These are phyloP conservation scores for Astyanax mexicanus DNA, from an alignment of 2,797 vertebrate species.

Conservation along the genomic window DNA sequence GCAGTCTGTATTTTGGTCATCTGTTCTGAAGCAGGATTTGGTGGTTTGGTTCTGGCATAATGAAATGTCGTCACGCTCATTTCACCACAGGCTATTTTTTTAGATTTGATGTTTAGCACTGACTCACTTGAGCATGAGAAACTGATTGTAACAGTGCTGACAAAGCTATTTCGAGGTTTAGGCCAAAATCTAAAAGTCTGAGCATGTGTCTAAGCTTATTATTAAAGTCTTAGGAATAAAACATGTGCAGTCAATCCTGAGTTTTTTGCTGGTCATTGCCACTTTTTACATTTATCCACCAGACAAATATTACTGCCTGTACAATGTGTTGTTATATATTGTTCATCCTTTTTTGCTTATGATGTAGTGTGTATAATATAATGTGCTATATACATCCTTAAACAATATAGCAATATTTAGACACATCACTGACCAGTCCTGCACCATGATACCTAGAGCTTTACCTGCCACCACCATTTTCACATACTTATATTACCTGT, in stretches of 20 bases:
- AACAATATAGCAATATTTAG: no score
- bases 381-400: no score
- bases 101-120: slow-evolving; percentile 39
- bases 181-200: slow-evolving; percentile 27
- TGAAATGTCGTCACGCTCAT: slow-evolving; percentile 42
- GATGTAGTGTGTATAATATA: no score
- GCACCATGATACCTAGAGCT: no score
- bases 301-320: slow-evolving; percentile 23
- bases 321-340: slow-evolving; percentile 24
- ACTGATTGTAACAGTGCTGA: slow-evolving; percentile 51
- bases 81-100: slow-evolving; percentile 48
- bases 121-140: slow-evolving; percentile 53
- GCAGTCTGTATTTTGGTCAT: slow-evolving; percentile 46
- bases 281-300: neutral
- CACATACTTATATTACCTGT: no score
- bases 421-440: no score
- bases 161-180: slow-evolving; percentile 44
- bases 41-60: slow-evolving; percentile 44
- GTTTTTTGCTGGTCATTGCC: neutral
- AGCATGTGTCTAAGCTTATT: slow-evolving; percentile 25
- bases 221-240: slow-evolving; percentile 6
- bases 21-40: slow-evolving; percentile 52
- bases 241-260: neutral
- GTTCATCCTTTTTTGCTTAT: neutral
- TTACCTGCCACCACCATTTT: no score